Conservation (phyloP, 2,888 invertebrate species). For the Mylabris sibirica region DNA sequence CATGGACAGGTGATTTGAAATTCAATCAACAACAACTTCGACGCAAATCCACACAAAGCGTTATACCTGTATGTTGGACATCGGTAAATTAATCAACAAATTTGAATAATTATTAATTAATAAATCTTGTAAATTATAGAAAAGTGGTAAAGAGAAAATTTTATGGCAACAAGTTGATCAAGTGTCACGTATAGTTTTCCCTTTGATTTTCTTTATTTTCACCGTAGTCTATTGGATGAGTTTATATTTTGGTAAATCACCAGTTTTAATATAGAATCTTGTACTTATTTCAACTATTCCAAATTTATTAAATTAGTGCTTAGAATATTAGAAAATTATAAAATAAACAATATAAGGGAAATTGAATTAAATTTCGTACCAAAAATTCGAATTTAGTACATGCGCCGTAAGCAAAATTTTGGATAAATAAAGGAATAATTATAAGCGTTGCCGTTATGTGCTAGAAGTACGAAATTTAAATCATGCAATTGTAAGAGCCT, state of each 20-base stretch:
- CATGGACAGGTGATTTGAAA: constrained; percentile 50
- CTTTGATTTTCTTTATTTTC: constrained; percentile 79
- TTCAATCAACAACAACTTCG: constrained; percentile 20
- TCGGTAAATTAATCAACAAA: constrained; percentile 43
- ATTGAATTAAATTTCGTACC: too few species aligned
- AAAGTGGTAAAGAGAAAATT: constrained; percentile 75
- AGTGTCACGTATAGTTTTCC: constrained; percentile 78
- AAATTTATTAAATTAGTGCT: not conserved
- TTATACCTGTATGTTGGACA: constrained; percentile 49
- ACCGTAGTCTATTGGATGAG: constrained; percentile 82
- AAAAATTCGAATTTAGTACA: too few species aligned
- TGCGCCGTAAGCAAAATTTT: too few species aligned
- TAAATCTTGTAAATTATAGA: constrained; percentile 50
- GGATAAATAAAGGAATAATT: too few species aligned
- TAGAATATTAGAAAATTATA: too few species aligned
- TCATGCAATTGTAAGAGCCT: too few species aligned
- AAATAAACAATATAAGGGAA: too few species aligned
- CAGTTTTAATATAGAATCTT: constrained; percentile 14
- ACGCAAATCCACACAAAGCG: not conserved
- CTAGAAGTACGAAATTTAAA: too few species aligned
- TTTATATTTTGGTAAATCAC: constrained; percentile 63
- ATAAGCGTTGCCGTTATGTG: too few species aligned
- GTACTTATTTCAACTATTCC: not conserved
- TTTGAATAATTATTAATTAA: not conserved
- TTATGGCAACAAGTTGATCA: constrained; percentile 82